phyloP scores from a whole-genome alignment of 1,140 invertebrate species.

The Hylaeus anthracinus region DNA sequence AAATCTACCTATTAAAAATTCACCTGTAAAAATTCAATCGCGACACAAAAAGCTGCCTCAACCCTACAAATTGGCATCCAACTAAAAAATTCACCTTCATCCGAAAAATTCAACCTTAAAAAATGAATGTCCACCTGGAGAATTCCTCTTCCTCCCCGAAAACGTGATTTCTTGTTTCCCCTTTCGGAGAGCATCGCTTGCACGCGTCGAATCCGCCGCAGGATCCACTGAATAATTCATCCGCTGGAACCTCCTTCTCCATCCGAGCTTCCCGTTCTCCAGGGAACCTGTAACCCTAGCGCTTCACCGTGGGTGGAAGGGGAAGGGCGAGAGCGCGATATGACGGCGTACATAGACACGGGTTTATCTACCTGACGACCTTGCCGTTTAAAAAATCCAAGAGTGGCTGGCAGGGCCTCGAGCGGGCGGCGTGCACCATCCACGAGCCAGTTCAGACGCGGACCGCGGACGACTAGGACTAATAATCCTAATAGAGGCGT shows the following conservation, averaged over 20 bases:
- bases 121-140: too few relatives aligned
- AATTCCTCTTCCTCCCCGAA: too few relatives aligned
- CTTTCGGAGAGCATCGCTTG: not conserved
- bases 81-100: too few relatives aligned
- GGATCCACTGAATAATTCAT: slow-evolving; percentile 26
- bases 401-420: slow-evolving; percentile 49
- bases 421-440: slow-evolving; percentile 54
- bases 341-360: slow-evolving; percentile 60
- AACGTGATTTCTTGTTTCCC: too few relatives aligned
- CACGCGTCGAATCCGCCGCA: not conserved
- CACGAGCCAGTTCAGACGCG: slow-evolving; percentile 67
- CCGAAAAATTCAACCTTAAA: too few relatives aligned
- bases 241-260: not conserved
- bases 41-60: too few relatives aligned
- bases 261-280: not conserved
- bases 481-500: slow-evolving; percentile 64
- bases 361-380: slow-evolving; percentile 74
- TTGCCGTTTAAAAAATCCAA: slow-evolving; percentile 69
- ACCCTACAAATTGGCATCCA: too few relatives aligned
- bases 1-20: too few relatives aligned
- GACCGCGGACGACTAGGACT: slow-evolving; percentile 68
- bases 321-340: slow-evolving; percentile 46
- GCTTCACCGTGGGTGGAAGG: not conserved
- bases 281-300: slow-evolving; percentile 5
- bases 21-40: too few relatives aligned